Evolutionary conservation across 1,140 invertebrate genomes (phyloP).

Genomic region (Cotesia typhae): DNA sequence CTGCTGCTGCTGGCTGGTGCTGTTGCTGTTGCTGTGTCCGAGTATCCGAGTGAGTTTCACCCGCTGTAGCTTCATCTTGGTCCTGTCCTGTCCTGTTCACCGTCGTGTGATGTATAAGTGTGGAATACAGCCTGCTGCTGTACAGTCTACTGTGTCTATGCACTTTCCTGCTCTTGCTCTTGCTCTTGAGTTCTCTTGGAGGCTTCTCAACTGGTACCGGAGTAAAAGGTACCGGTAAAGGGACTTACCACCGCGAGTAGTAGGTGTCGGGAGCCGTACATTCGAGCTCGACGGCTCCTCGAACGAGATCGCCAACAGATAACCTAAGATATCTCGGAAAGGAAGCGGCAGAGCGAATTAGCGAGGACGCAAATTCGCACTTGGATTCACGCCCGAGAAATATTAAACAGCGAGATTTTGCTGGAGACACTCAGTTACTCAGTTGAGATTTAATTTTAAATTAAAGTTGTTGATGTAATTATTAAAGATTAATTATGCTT

Average conservation of each 20-base stretch:
- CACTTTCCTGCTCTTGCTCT: not conserved
- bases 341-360: conserved; percentile 29
- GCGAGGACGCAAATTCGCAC: conserved; percentile 34
- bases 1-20: no score
- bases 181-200: conserved; percentile 27
- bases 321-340: conserved; percentile 16
- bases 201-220: not conserved
- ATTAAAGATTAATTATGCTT: no score
- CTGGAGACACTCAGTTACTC: not conserved
- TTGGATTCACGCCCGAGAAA: conserved; percentile 28
- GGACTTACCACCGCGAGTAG: no score
- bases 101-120: not conserved
- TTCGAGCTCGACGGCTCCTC: not conserved
- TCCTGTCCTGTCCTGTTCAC: not conserved
- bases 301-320: conserved; percentile 13
- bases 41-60: conserved; percentile 2
- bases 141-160: not conserved
- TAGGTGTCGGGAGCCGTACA: conserved; percentile 29
- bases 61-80: conserved; percentile 4
- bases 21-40: no score
- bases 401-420: not conserved
- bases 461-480: no score
- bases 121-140: conserved; percentile 18
- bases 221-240: no score
- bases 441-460: no score